phyloP scores from a whole-genome alignment of 2,113 vertebrate genomes.

The Dipodomys stephensi region DNA sequence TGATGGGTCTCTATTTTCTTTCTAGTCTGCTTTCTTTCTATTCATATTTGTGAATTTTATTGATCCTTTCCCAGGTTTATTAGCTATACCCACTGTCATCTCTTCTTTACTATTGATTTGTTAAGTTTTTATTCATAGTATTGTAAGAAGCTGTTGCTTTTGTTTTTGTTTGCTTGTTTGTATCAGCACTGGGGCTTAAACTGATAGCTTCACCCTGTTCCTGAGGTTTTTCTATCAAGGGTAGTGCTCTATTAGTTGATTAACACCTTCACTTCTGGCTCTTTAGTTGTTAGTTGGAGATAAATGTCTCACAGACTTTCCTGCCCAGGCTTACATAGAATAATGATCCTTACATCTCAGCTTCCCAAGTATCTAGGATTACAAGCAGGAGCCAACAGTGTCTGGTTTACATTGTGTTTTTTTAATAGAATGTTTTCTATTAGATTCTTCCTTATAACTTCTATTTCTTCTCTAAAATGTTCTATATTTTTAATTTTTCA shows the following conservation, averaged over 20 bases:
- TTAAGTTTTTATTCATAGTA: not conserved
- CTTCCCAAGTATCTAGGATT: too few relatives aligned
- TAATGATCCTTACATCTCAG: too few relatives aligned
- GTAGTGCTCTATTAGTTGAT: too few relatives aligned
- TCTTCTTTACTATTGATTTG: not conserved
- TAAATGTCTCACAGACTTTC: too few relatives aligned
- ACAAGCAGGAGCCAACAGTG: too few relatives aligned
- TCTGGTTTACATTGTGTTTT: not conserved
- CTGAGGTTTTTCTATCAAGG: too few relatives aligned
- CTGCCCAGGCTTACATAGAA: too few relatives aligned
- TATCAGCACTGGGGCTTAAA: too few relatives aligned
- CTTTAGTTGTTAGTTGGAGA: too few relatives aligned
- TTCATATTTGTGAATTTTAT: not conserved
- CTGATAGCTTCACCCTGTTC: too few relatives aligned
- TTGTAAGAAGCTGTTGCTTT: not conserved
- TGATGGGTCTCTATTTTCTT: not conserved
- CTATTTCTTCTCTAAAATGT: not conserved
- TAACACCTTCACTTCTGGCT: too few relatives aligned
- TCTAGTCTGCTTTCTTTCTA: slow-evolving; percentile 9
- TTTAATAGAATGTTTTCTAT: slow-evolving; percentile 7
- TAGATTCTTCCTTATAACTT: not conserved
- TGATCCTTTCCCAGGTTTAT: slow-evolving; percentile 25
- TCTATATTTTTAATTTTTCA: slow-evolving; percentile 12
- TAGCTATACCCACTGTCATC: not conserved
- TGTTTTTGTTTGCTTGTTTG: too few relatives aligned